Evolutionary conservation across 2,113 vertebrate species (phyloP).

Genomic region (Chiloscyllium plagiosum): DNA sequence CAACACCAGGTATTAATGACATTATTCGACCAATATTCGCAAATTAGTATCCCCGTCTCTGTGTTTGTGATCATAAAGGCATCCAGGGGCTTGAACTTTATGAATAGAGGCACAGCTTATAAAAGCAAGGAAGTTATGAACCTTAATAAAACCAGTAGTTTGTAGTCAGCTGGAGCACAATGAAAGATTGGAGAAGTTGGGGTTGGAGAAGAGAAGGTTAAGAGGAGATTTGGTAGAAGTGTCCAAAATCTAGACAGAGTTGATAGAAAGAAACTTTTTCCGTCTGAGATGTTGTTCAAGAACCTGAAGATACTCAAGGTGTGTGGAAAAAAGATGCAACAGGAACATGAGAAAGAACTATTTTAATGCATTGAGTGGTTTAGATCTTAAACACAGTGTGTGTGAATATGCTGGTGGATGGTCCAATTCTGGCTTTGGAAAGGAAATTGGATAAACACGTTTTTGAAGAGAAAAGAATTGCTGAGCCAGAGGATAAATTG

Average conservation of each 20-base stretch:
- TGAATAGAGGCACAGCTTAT: not conserved
- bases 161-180: not conserved
- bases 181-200: not conserved
- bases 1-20: not conserved
- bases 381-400: not conserved
- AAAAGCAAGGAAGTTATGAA: not conserved
- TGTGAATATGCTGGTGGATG: too few species aligned
- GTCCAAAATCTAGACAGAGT: not conserved
- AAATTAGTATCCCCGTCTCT: not conserved
- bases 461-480: not conserved
- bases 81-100: not conserved
- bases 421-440: not conserved
- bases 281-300: not conserved
- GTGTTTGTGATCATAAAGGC: not conserved
- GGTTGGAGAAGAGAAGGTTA: not conserved
- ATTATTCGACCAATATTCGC: not conserved
- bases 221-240: not conserved
- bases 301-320: not conserved
- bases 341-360: not conserved
- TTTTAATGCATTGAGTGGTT: not conserved
- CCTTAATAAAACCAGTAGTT: not conserved
- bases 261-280: not conserved
- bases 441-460: not conserved
- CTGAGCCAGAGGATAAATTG: not conserved
- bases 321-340: not conserved